Evolutionary conservation across 2,797 vertebrate species (phyloP).

Genomic region (Ammospiza maritima): DNA sequence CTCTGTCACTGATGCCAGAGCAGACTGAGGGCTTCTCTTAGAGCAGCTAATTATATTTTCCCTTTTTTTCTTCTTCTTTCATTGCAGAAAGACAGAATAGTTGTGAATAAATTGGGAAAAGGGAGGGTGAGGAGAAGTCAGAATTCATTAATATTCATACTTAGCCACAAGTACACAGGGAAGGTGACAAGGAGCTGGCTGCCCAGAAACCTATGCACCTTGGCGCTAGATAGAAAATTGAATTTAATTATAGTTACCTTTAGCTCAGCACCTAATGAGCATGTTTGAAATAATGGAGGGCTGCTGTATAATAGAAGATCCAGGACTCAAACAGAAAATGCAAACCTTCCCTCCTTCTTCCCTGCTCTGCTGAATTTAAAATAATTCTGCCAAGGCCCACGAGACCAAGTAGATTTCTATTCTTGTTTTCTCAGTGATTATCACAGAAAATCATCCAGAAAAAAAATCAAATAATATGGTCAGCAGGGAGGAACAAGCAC

Average conservation of each 20-base stretch:
- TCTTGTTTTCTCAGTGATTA: constrained; percentile 33
- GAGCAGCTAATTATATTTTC: constrained; percentile 63
- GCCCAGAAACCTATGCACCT: constrained; percentile 57
- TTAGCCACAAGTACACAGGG: constrained; percentile 55
- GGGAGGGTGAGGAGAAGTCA: neutral
- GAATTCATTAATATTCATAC: constrained; percentile 66
- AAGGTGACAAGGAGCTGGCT: constrained; percentile 67
- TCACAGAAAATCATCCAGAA: constrained; percentile 12
- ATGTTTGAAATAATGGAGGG: constrained; percentile 31
- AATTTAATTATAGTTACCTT: constrained; percentile 64
- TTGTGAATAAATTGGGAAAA: constrained; percentile 58
- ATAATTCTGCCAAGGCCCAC: neutral
- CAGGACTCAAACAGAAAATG: constrained; percentile 30
- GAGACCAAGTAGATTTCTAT: constrained; percentile 24
- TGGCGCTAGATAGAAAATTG: constrained; percentile 54
- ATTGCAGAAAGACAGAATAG: constrained; percentile 33
- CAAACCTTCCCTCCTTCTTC: constrained; percentile 4
- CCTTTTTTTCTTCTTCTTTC: neutral
- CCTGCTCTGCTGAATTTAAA: constrained; percentile 28
- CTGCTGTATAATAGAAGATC: neutral
- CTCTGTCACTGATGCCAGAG: constrained; percentile 40
- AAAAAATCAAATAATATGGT: neutral
- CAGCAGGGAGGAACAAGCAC: neutral
- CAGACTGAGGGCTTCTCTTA: constrained; percentile 17
- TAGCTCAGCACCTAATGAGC: constrained; percentile 49